These are phyloP conservation scores for Macropis europaea DNA, from an alignment of 2,888 invertebrate species.

Conservation along the genomic window DNA sequence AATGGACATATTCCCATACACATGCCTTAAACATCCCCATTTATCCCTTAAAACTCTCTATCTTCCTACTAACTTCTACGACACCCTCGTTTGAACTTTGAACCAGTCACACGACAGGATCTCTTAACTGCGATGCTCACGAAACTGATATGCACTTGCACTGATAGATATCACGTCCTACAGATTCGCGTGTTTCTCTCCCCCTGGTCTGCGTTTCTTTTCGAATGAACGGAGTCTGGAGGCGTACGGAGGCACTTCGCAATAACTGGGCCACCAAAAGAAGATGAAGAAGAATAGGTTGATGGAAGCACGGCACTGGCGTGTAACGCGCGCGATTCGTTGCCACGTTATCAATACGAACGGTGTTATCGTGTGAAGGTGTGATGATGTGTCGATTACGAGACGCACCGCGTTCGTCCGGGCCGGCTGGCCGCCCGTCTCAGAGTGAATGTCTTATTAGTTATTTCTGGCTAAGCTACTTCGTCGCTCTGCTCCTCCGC, in stretches of 20 bases:
- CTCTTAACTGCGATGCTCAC: too few species aligned
- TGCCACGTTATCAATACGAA: conserved; percentile 11
- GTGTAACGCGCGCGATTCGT: conserved; percentile 4
- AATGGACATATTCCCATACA: too few species aligned
- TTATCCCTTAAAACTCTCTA: too few species aligned
- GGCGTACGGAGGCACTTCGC: conserved; percentile 35
- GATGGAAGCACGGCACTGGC: conserved; percentile 27
- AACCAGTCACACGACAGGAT: too few species aligned
- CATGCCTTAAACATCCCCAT: too few species aligned
- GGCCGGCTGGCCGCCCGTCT: conserved; percentile 80
- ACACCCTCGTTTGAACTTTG: too few species aligned
- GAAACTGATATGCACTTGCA: too few species aligned
- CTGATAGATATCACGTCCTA: too few species aligned
- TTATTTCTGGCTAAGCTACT: conserved; percentile 78
- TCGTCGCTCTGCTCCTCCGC: conserved; percentile 50
- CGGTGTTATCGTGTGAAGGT: conserved; percentile 48
- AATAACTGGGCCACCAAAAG: conserved; percentile 41
- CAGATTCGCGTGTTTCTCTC: neutral
- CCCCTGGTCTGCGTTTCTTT: neutral
- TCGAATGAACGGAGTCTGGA: conserved; percentile 3
- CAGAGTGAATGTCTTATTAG: conserved; percentile 80
- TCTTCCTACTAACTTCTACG: too few species aligned
- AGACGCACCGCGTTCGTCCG: conserved; percentile 79
- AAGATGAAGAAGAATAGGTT: conserved; percentile 4
- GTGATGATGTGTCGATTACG: conserved; percentile 55